These are phyloP conservation scores for Narcine bancroftii DNA, from an alignment of 2,113 vertebrate genomes.

Conservation along the genomic window DNA sequence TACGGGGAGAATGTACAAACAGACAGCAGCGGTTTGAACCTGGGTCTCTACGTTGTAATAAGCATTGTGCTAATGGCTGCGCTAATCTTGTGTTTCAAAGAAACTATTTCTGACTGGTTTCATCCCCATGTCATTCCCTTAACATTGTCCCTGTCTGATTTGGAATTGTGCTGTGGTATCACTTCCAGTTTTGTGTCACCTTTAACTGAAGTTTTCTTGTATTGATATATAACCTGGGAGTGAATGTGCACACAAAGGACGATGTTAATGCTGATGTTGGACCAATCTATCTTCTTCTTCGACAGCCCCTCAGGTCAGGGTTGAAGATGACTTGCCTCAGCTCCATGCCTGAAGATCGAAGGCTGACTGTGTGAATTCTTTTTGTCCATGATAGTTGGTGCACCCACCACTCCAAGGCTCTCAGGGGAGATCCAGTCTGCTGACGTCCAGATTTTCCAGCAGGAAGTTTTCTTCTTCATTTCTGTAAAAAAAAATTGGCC, in stretches of 20 bases:
- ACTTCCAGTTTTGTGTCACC: neutral
- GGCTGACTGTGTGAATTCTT: too few species aligned
- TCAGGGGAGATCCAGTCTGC: neutral
- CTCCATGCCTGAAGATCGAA: too few species aligned
- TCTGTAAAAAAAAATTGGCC: neutral
- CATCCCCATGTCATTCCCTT: neutral
- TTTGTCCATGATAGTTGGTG: too few species aligned
- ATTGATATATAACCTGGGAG: neutral
- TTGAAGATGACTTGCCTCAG: too few species aligned
- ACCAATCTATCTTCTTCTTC: too few species aligned
- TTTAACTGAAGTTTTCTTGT: neutral
- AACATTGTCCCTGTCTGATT: neutral
- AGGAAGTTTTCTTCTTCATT: neutral
- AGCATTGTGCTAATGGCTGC: too few species aligned
- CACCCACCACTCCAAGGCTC: too few species aligned
- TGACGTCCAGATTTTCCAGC: neutral
- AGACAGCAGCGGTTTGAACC: too few species aligned
- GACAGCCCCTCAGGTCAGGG: too few species aligned
- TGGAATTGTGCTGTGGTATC: neutral
- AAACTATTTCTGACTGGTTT: neutral
- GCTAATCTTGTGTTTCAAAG: too few species aligned
- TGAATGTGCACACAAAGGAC: neutral
- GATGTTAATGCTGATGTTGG: neutral
- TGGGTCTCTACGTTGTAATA: too few species aligned
- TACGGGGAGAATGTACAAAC: too few species aligned